These are phyloP conservation scores for Cotesia chilonis DNA, from an alignment of 1,140 invertebrate species.

Conservation along the genomic window DNA sequence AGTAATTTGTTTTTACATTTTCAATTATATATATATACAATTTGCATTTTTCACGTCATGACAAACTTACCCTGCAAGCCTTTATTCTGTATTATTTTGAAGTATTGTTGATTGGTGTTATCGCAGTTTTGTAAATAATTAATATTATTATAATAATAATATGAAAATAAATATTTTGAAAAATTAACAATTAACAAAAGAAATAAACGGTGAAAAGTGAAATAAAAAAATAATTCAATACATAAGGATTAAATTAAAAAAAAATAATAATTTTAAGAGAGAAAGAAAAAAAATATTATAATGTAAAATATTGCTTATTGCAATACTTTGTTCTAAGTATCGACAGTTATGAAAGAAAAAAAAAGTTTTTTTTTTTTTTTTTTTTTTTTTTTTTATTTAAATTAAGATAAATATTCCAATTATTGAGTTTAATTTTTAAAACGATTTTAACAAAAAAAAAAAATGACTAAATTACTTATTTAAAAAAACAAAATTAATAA, in stretches of 20 bases:
- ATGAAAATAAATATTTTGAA: background rate
- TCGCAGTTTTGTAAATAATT: background rate
- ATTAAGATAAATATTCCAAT: background rate
- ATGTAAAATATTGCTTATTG: constrained; percentile 21
- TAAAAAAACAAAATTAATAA: background rate
- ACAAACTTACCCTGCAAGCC: constrained; percentile 26
- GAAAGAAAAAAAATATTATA: constrained; percentile 17
- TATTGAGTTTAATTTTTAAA: too few species aligned
- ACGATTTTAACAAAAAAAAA: background rate
- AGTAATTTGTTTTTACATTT: background rate
- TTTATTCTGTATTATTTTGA: constrained; percentile 12
- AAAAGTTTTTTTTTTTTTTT: background rate
- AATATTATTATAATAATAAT: constrained; percentile 8
- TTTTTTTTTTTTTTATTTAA: background rate
- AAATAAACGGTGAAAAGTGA: background rate
- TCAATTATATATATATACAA: background rate
- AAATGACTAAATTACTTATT: constrained; percentile 20
- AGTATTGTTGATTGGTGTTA: constrained; percentile 2
- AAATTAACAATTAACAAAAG: constrained; percentile 3
- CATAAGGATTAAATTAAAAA: constrained; percentile 14
- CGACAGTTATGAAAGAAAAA: constrained; percentile 11
- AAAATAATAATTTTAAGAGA: background rate
- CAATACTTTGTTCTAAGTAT: constrained; percentile 4
- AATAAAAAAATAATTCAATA: constrained; percentile 3
- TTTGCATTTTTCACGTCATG: background rate